phyloP scores from a whole-genome alignment of 2,888 invertebrate species.

The Lacanobia wlatinum region DNA sequence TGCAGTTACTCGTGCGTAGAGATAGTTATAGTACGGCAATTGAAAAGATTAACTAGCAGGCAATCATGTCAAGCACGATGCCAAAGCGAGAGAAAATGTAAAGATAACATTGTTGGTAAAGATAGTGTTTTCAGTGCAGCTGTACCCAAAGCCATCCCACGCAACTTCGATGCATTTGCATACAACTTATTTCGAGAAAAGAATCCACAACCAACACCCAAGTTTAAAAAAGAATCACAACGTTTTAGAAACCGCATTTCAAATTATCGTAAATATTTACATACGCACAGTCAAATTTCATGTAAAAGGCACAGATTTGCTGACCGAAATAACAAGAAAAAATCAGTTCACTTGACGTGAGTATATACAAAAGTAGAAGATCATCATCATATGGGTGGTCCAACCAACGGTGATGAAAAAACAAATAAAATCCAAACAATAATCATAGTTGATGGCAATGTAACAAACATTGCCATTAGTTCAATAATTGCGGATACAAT shows the following conservation, averaged over 20 bases:
- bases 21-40: conserved; percentile 18
- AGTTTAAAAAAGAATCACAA: background rate
- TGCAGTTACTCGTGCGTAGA: conserved; percentile 41
- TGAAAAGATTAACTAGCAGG: conserved; percentile 12
- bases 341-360: background rate
- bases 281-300: background rate
- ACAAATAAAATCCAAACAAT: background rate
- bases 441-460: conserved; percentile 6
- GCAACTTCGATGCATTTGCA: background rate
- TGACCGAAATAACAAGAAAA: background rate
- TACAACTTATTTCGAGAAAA: background rate
- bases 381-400: background rate
- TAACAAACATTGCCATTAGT: conserved; percentile 1
- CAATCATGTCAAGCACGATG: conserved; percentile 8
- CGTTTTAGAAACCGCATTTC: background rate
- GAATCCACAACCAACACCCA: background rate
- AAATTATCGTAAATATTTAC: background rate
- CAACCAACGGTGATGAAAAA: background rate
- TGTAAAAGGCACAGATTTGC: background rate
- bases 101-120: conserved; percentile 10
- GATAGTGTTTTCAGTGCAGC: background rate
- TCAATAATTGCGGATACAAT: conserved; percentile 43
- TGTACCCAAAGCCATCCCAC: background rate
- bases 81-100: conserved; percentile 12
- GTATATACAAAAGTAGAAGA: background rate